These are phyloP conservation scores for Trichopoda pennipes DNA, from an alignment of 2,888 invertebrate species.

Conservation along the genomic window DNA sequence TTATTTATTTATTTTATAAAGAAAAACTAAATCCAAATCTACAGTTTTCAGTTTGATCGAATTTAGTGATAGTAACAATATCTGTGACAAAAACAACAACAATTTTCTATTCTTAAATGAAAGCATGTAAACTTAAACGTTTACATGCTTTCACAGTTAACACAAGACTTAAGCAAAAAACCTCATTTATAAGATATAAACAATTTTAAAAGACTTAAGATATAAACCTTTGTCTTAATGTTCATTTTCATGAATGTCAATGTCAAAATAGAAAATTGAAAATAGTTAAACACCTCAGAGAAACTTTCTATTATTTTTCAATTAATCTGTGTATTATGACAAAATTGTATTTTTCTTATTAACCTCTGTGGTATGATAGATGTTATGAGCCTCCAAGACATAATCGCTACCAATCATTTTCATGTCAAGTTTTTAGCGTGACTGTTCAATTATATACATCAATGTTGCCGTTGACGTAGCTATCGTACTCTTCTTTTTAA, in stretches of 20 bases:
- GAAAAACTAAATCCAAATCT: too few relatives aligned
- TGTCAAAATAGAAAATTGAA: constrained; percentile 11
- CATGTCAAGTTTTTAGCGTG: constrained; percentile 69
- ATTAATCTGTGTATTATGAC: constrained; percentile 12
- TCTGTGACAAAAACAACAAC: too few relatives aligned
- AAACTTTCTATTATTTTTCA: constrained; percentile 55
- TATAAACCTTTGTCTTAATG: not conserved
- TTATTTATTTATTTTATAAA: too few relatives aligned
- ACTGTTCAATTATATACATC: constrained; percentile 45
- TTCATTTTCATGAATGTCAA: not conserved
- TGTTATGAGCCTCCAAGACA: constrained; percentile 92
- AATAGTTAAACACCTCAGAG: constrained; percentile 8
- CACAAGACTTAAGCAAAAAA: constrained; percentile 11
- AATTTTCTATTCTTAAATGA: too few relatives aligned
- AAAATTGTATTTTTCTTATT: constrained; percentile 20
- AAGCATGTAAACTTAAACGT: too few relatives aligned
- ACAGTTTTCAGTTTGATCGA: too few relatives aligned
- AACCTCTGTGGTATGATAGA: constrained; percentile 94
- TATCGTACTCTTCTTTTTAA: constrained; percentile 18
- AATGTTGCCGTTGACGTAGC: constrained; percentile 30
- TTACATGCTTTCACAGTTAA: too few relatives aligned
- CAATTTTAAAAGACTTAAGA: constrained; percentile 2
- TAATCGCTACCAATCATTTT: constrained; percentile 92
- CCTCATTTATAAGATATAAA: not conserved
- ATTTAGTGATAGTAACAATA: too few relatives aligned